Evolutionary conservation across 2,797 vertebrate genomes (phyloP).

Genomic region (Helostoma temminkii): DNA sequence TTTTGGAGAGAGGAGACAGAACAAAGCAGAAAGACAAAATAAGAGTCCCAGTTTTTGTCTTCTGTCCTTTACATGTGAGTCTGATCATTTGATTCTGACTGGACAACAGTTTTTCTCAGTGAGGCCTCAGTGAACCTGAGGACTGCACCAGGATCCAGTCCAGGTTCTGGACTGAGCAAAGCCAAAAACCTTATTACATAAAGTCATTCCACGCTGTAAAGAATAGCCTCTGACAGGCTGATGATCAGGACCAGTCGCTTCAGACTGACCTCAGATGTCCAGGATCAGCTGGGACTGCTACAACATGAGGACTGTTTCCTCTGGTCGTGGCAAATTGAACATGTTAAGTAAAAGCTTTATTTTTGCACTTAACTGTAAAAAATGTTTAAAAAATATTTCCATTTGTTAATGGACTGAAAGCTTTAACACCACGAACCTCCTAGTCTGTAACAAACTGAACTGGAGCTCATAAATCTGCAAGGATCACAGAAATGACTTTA

Average conservation of each 20-base stretch:
- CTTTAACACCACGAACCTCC: background rate
- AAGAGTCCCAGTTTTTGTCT: background rate
- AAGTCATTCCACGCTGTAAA: background rate
- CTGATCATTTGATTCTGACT: background rate
- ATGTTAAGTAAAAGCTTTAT: no score
- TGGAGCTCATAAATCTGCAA: background rate
- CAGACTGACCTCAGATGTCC: background rate
- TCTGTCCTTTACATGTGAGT: background rate
- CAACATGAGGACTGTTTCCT: background rate
- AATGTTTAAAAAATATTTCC: no score
- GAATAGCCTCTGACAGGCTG: background rate
- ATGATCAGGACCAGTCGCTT: background rate
- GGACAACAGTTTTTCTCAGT: background rate
- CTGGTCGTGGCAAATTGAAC: background rate
- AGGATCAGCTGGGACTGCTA: background rate
- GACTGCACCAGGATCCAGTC: background rate
- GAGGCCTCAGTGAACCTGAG: background rate
- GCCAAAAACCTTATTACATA: background rate
- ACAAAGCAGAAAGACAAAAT: constrained; percentile 6
- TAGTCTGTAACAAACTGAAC: background rate
- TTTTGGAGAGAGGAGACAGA: constrained; percentile 13
- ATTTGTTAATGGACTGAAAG: no score
- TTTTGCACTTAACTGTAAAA: no score
- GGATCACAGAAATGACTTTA: no score
- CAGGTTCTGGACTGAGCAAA: background rate